Evolutionary conservation across 2,113 vertebrate genomes (phyloP).

Genomic region (Ctenodactylus gundi): DNA sequence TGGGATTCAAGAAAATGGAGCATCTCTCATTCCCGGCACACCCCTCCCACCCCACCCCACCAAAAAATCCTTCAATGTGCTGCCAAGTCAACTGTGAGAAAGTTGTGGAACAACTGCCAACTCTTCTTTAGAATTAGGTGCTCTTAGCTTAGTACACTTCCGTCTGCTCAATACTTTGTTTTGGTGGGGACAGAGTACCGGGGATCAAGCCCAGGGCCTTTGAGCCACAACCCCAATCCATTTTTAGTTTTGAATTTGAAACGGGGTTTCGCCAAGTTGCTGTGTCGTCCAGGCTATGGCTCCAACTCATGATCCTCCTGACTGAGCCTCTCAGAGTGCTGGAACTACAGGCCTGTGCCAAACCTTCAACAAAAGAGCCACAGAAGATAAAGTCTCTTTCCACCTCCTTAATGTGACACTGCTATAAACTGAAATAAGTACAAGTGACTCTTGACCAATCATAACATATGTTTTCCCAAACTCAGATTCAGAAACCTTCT

Average conservation of each 20-base stretch:
- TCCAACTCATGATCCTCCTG: too few relatives aligned
- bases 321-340: too few relatives aligned
- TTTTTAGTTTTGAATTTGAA: too few relatives aligned
- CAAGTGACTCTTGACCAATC: neutral
- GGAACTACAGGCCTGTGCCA: too few relatives aligned
- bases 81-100: neutral
- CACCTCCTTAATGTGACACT: neutral
- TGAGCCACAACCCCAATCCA: too few relatives aligned
- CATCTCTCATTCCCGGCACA: neutral
- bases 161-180: too few relatives aligned
- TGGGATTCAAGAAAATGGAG: neutral
- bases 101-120: neutral
- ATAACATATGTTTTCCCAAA: slow-evolving; percentile 50
- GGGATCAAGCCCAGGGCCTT: too few relatives aligned
- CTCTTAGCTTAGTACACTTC: neutral
- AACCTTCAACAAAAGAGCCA: neutral
- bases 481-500: slow-evolving; percentile 40
- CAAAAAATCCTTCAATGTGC: neutral
- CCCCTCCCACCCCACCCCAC: too few relatives aligned
- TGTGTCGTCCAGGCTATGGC: too few relatives aligned
- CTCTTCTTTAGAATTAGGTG: neutral
- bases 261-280: too few relatives aligned
- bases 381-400: neutral
- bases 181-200: too few relatives aligned
- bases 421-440: neutral